These are phyloP conservation scores for Hydrochoerus hydrochaeris DNA, from an alignment of 2,113 vertebrate species.

Conservation along the genomic window DNA sequence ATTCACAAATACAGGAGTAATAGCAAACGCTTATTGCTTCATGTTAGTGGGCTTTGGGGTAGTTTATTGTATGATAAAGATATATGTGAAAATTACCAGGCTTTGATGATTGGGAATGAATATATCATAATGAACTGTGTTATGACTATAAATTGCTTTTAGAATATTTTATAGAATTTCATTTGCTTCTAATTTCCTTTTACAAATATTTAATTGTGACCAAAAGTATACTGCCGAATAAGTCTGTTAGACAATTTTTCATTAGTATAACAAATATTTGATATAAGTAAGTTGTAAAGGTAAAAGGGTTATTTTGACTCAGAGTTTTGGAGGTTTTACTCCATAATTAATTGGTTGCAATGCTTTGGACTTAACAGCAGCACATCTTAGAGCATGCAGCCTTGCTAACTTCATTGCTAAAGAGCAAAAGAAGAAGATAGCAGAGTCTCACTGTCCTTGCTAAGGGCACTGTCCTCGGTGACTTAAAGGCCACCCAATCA, in stretches of 20 bases:
- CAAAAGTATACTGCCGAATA: background rate
- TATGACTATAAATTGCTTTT: background rate
- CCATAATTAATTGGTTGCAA: background rate
- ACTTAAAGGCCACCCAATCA: background rate
- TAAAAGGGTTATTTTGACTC: background rate
- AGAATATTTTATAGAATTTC: conserved; percentile 14
- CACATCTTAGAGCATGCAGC: background rate
- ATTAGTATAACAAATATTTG: background rate
- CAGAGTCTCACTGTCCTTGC: background rate
- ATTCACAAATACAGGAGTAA: background rate
- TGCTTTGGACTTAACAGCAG: background rate
- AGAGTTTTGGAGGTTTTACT: background rate
- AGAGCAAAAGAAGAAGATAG: background rate
- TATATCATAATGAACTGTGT: conserved; percentile 8
- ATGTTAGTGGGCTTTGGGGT: background rate
- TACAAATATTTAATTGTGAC: background rate
- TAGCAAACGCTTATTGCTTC: background rate
- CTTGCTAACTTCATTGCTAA: background rate
- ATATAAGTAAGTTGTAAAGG: background rate
- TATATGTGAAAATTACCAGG: background rate
- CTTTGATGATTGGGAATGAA: conserved; percentile 22
- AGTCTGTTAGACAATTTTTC: background rate
- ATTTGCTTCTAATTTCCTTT: conserved; percentile 26
- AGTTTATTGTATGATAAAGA: conserved; percentile 19
- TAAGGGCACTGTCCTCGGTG: background rate